Percentiles rank a stretch among this genome's conserved stretches.
Evolutionary conservation across 2,113 vertebrate species (phyloP).

Genomic region (Meles meles): DNA sequence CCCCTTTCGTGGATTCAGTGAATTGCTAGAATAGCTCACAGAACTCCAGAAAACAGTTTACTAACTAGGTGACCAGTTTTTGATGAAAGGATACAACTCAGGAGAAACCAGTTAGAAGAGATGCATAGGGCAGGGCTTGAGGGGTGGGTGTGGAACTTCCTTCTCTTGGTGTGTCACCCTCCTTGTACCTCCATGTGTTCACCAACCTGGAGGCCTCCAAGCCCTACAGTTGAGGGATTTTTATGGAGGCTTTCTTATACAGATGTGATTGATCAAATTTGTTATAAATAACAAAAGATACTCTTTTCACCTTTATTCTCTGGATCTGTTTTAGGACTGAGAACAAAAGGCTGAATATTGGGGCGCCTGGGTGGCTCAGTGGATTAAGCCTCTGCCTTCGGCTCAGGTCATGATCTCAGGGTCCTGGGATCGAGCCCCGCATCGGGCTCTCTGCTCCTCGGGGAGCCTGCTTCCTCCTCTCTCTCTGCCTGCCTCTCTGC

Average conservation of each 20-base stretch:
- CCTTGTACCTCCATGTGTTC: not conserved
- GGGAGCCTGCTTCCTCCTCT: too few relatives aligned
- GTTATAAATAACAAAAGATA: not conserved
- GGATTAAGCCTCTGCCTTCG: too few relatives aligned
- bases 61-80: not conserved
- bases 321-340: not conserved
- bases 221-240: not conserved
- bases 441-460: too few relatives aligned
- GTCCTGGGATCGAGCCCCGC: too few relatives aligned
- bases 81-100: not conserved
- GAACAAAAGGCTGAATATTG: not conserved
- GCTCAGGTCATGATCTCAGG: too few relatives aligned
- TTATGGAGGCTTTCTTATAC: not conserved
- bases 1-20: not conserved
- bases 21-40: not conserved
- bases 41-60: not conserved
- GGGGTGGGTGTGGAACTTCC: not conserved
- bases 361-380: too few relatives aligned
- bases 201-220: not conserved
- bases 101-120: not conserved
- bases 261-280: not conserved
- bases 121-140: not conserved
- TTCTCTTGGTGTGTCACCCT: not conserved
- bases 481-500: too few relatives aligned
- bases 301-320: not conserved